Evolutionary conservation across 2,113 vertebrate genomes (phyloP).

Genomic region (Orientallactaga bullata): DNA sequence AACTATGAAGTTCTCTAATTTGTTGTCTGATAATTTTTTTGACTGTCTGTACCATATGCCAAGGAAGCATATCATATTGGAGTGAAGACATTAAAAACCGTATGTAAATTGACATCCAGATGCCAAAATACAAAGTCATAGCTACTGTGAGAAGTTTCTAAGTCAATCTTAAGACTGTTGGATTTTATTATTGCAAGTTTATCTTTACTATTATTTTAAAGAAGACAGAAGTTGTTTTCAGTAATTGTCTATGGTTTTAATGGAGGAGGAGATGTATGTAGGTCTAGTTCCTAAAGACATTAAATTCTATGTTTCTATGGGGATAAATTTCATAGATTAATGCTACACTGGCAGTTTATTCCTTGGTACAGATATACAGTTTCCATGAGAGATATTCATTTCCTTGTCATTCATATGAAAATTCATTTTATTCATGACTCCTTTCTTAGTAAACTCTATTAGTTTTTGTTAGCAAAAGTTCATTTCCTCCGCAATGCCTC

Average conservation of each 20-base stretch:
- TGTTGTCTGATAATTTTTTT: not conserved
- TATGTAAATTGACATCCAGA: not conserved
- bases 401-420: not conserved
- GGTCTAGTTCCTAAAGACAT: conserved; percentile 16
- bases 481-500: conserved; percentile 56
- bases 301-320: not conserved
- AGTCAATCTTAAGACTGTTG: not conserved
- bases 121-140: conserved; percentile 2
- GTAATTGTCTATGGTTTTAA: not conserved
- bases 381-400: not conserved
- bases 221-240: conserved; percentile 25
- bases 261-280: not conserved
- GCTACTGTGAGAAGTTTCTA: conserved; percentile 43
- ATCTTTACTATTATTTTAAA: not conserved
- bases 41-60: not conserved
- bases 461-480: conserved; percentile 65
- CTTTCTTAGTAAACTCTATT: conserved; percentile 50
- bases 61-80: not conserved
- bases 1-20: not conserved
- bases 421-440: conserved; percentile 50
- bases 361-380: not conserved
- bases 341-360: not conserved
- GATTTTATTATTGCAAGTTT: conserved; percentile 29
- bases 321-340: conserved; percentile 27
- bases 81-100: not conserved